These are phyloP conservation scores for Lucilia sericata DNA, from an alignment of 1,140 invertebrate genomes.

Conservation along the genomic window DNA sequence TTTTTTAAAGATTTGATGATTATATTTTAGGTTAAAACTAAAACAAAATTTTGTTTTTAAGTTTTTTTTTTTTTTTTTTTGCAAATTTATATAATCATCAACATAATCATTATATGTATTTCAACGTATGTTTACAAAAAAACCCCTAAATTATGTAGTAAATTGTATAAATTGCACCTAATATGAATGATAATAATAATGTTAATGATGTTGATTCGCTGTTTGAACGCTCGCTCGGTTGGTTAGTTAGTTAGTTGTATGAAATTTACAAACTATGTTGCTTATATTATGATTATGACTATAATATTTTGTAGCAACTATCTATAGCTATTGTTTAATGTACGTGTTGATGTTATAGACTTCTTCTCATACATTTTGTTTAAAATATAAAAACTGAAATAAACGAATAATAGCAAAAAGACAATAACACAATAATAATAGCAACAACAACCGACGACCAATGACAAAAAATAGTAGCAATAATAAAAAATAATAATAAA, in stretches of 20 bases:
- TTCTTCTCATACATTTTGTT: not conserved
- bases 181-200: constrained; percentile 14
- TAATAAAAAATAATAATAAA: constrained; percentile 22
- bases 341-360: no score
- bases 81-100: not conserved
- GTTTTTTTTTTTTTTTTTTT: not conserved
- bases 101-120: not conserved
- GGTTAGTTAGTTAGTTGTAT: not conserved
- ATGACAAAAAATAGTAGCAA: constrained; percentile 12
- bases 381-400: not conserved
- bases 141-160: constrained; percentile 10
- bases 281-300: not conserved
- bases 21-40: no score
- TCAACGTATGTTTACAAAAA: not conserved
- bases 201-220: not conserved
- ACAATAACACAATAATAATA: not conserved
- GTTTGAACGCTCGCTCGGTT: not conserved
- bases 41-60: no score
- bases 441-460: not conserved
- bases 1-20: no score
- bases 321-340: not conserved
- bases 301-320: not conserved
- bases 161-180: constrained; percentile 21
- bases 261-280: not conserved
- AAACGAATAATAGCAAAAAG: not conserved